Evolutionary conservation across 2,113 vertebrate genomes (phyloP), one percentile per base, ranked within the genome.

Genomic region (Austrofundulus limnaeus): DNA sequence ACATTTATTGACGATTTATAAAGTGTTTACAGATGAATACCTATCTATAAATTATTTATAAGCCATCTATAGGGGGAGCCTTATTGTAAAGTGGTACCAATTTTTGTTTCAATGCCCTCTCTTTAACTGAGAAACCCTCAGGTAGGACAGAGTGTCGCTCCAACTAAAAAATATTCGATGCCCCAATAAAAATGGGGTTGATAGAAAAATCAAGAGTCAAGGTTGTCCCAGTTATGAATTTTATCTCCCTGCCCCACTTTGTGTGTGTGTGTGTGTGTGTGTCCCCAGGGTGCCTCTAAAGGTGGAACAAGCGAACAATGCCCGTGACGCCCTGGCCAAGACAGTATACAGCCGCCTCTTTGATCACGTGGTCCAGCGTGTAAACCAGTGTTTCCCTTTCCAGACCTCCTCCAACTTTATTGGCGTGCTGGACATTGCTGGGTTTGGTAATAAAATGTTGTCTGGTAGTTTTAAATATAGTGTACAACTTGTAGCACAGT

Each of bases 351-450:
- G 97, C 86, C 93, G 95, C 43, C 95, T 99, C 47, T 99, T 99
- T 49, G 97, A 99, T 86, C 97, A 98, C 1, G 97, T 99, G 76
- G 97, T 99, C 24, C 95, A 94, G 70, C 92, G 97, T 51, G 97
- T 98, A 39, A 99, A 99, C 84, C 94, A 95, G 64, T 99, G 97
- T 80, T 99, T 99, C 79, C 97, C 97, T 48, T 99, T 99, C 78
- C 86, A 96, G 85, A 91, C 90, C 0, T 98, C 97, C 9, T 92
- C 92, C 49, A 95, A 89, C 90, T 99, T 98, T 87, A 99, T 99
- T 59, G 97, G 97, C 2, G 97, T 99, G 72, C 82, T 99, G 82
- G 97, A 99, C 88, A 99, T 99, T 67, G 97, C 97, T 82, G 97
- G 97, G 2, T 99, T 99, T 86, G 97, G 97, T 99, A 91, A 94